phyloP scores from a whole-genome alignment of 2,113 vertebrate species.

The Pelusios castaneus region DNA sequence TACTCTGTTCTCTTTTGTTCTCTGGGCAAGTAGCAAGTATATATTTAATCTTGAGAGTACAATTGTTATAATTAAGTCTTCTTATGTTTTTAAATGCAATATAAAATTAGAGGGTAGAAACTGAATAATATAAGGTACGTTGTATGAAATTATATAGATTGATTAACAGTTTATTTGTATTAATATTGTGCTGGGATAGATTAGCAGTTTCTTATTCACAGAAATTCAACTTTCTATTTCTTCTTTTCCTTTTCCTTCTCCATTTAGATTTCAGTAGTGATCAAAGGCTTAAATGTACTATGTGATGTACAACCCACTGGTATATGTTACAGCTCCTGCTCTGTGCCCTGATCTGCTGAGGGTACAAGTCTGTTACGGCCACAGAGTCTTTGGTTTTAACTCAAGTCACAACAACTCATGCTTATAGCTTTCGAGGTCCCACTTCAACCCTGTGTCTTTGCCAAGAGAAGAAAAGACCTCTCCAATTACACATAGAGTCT shows the following conservation, averaged over 20 bases:
- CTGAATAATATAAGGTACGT: background rate
- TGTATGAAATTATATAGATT: background rate
- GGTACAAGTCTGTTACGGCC: background rate
- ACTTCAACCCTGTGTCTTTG: background rate
- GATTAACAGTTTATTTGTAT: background rate
- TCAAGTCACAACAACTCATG: background rate
- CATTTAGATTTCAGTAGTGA: background rate
- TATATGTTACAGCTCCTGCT: background rate
- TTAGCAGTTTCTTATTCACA: background rate
- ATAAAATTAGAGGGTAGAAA: conserved; percentile 40
- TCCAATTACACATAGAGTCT: background rate
- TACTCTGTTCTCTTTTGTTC: conserved; percentile 52
- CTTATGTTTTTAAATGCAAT: conserved; percentile 33
- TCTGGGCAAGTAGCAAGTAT: conserved; percentile 27
- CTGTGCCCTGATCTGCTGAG: background rate
- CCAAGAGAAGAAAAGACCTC: background rate
- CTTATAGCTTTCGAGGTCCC: background rate
- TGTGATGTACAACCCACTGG: background rate
- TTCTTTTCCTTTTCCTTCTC: background rate
- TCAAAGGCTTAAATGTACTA: background rate
- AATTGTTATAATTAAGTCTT: conserved; percentile 41
- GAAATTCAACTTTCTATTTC: background rate
- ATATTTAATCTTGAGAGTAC: conserved; percentile 45
- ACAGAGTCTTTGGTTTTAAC: background rate
- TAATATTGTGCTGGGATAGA: background rate